A percentile compares a stretch with the other conserved stretches of the same genome.
phyloP scores from a whole-genome alignment of 2,888 invertebrate genomes.

The Chouioia cunea region DNA sequence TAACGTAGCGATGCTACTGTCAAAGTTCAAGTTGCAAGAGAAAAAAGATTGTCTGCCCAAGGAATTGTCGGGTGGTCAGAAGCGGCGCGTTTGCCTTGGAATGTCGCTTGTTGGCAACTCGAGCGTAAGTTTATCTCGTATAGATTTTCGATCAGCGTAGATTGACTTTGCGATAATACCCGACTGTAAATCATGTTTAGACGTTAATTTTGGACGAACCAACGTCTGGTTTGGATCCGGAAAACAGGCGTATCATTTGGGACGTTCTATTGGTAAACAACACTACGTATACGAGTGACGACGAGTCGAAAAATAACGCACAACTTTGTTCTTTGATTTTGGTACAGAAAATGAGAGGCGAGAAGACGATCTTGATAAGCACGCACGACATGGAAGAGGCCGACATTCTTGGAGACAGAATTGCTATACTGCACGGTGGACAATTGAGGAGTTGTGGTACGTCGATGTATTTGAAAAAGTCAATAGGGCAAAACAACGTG shows the following conservation, averaged over 20 bases:
- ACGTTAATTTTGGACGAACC: constrained; percentile 81
- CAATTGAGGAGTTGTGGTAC: constrained; percentile 81
- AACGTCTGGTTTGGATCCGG: constrained; percentile 90
- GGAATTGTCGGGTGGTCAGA: constrained; percentile 89
- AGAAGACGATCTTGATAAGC: constrained; percentile 84
- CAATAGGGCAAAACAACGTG: constrained; percentile 63
- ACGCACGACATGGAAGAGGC: constrained; percentile 97
- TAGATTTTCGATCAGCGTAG: too few relatives aligned
- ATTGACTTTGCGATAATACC: too few relatives aligned
- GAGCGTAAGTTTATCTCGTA: constrained; percentile 61
- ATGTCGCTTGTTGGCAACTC: constrained; percentile 86
- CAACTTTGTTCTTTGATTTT: neutral
- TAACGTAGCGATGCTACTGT: constrained; percentile 69
- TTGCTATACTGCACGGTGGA: constrained; percentile 86
- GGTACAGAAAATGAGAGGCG: constrained; percentile 71
- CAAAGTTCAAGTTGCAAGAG: constrained; percentile 74
- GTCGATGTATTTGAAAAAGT: constrained; percentile 82
- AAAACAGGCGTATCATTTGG: constrained; percentile 87
- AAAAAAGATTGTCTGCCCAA: constrained; percentile 74
- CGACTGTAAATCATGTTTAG: too few relatives aligned
- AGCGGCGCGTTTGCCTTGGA: constrained; percentile 85
- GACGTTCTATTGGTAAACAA: constrained; percentile 77
- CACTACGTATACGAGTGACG: too few relatives aligned
- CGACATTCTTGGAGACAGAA: constrained; percentile 88
- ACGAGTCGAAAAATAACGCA: too few relatives aligned